A percentile compares a stretch with the other conserved stretches of the same genome.
Evolutionary conservation across 1,140 invertebrate genomes (phyloP).

Genomic region (Neodiprion lecontei): DNA sequence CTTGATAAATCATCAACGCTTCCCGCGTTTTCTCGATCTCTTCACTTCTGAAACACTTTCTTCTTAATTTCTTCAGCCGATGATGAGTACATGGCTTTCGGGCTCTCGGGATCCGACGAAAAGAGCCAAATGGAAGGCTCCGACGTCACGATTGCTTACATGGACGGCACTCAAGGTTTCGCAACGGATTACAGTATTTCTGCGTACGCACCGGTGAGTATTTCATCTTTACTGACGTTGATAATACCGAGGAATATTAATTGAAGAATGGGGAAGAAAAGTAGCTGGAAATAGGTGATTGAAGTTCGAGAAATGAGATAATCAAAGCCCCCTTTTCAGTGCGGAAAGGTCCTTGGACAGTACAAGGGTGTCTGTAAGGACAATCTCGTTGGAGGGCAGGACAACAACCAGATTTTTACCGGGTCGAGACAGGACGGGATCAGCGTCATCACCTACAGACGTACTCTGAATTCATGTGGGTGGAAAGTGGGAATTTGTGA

Average conservation of each 20-base stretch:
- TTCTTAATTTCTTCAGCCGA: constrained; percentile 59
- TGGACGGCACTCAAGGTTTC: constrained; percentile 74
- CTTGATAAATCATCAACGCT: not conserved
- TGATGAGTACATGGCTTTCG: constrained; percentile 88
- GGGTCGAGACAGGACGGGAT: constrained; percentile 75
- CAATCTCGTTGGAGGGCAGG: constrained; percentile 75
- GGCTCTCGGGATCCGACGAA: constrained; percentile 76
- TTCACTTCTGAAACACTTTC: constrained; percentile 3
- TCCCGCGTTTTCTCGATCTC: not conserved
- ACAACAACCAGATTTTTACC: constrained; percentile 79
- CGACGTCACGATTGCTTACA: constrained; percentile 82
- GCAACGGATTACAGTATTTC: constrained; percentile 88
- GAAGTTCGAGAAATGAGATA: constrained; percentile 14
- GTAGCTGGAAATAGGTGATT: constrained; percentile 14
- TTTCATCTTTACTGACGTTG: constrained; percentile 17
- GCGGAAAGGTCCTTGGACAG: constrained; percentile 82
- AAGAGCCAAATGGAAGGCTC: constrained; percentile 84
- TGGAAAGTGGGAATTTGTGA: constrained; percentile 27
- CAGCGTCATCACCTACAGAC: constrained; percentile 79
- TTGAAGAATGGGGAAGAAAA: not conserved
- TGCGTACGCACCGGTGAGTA: constrained; percentile 76
- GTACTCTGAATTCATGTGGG: constrained; percentile 75
- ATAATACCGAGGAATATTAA: not conserved
- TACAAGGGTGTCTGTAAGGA: constrained; percentile 89
- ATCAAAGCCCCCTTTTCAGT: constrained; percentile 60